Percentiles rank a stretch among this genome's conserved stretches.
Evolutionary conservation across 2,888 invertebrate genomes (phyloP).

Genomic region (Meganola albula): DNA sequence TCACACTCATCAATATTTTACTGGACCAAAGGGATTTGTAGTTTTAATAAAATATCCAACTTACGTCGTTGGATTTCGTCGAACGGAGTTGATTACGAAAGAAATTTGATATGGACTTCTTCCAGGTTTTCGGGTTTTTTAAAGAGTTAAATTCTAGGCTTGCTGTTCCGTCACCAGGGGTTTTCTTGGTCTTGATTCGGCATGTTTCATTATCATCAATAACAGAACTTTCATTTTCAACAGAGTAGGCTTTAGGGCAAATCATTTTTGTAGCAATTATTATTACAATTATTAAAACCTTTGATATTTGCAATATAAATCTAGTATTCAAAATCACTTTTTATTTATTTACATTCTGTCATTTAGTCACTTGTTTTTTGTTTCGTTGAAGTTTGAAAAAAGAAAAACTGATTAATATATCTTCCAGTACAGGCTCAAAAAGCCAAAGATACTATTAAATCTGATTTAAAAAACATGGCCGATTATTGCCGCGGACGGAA

Average conservation of each 20-base stretch:
- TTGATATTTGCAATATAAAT: conserved; percentile 31
- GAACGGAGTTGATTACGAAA: conserved; percentile 64
- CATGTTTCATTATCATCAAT: conserved; percentile 46
- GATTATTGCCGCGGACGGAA: no score
- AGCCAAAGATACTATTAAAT: no score
- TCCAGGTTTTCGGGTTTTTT: conserved; percentile 64
- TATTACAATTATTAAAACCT: conserved; percentile 35
- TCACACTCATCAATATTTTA: no score
- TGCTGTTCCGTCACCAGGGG: conserved; percentile 45
- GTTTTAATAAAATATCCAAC: conserved; percentile 23
- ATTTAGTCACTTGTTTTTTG: conserved; percentile 25
- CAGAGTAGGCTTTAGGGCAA: conserved; percentile 55
- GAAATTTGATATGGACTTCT: conserved; percentile 65
- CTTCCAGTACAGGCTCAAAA: no score
- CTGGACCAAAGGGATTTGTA: no score
- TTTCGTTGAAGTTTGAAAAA: conserved; percentile 19
- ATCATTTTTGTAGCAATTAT: conserved; percentile 47
- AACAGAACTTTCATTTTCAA: conserved; percentile 41
- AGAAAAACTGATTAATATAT: conserved; percentile 15
- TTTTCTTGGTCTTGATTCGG: conserved; percentile 38
- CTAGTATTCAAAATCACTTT: conserved; percentile 46
- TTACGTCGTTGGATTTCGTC: conserved; percentile 67
- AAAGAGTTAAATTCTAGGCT: conserved; percentile 53
- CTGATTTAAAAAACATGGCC: no score
- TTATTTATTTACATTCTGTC: conserved; percentile 22